Evolutionary conservation across 2,113 vertebrate species (phyloP).

Genomic region (Micromys minutus): DNA sequence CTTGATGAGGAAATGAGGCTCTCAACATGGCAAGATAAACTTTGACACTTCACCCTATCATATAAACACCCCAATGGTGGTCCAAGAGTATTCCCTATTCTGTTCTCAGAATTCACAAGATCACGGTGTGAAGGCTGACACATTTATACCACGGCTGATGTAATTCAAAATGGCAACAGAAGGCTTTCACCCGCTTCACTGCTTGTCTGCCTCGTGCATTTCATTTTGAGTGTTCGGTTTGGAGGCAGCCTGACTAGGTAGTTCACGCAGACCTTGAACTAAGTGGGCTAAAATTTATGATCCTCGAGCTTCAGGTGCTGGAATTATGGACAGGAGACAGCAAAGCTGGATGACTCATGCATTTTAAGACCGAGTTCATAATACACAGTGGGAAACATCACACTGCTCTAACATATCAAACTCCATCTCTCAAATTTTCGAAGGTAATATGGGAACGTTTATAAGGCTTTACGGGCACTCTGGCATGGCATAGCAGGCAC

Average conservation of each 20-base stretch:
- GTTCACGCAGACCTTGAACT: background rate
- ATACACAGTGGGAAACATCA: background rate
- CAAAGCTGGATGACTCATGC: background rate
- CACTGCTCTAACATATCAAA: background rate
- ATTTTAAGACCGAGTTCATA: constrained; percentile 36
- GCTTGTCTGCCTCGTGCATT: background rate
- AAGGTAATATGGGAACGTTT: constrained; percentile 17
- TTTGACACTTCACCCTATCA: background rate
- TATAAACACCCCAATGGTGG: background rate
- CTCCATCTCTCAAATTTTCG: constrained; percentile 15
- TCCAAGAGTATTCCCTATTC: background rate
- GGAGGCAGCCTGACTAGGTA: background rate
- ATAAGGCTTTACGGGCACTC: background rate
- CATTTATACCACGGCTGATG: background rate
- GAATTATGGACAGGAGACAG: background rate
- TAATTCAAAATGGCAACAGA: background rate
- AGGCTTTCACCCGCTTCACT: background rate
- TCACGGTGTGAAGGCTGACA: background rate
- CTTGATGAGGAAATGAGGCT: background rate
- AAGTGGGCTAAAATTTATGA: background rate
- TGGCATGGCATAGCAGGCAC: background rate
- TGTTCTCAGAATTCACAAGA: background rate
- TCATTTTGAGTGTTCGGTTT: background rate
- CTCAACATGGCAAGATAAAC: background rate
- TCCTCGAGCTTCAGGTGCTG: background rate